phyloP scores from a whole-genome alignment of 2,888 invertebrate species.

The Masnerella sp. region DNA sequence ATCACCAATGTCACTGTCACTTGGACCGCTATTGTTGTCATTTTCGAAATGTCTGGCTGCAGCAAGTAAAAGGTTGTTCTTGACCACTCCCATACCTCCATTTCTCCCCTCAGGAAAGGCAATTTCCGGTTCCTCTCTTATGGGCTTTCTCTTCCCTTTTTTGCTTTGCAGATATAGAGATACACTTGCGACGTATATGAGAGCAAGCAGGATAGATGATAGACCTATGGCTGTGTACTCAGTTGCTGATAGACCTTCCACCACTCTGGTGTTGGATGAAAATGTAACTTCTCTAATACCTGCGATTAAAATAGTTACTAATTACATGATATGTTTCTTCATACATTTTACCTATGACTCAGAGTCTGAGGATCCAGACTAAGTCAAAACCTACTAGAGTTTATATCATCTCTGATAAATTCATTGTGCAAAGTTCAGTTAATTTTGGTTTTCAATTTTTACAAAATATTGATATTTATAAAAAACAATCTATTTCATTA shows the following conservation, averaged over 20 bases:
- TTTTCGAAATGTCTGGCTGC: conserved; percentile 81
- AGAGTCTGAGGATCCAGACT: too few relatives aligned
- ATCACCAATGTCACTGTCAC: conserved; percentile 71
- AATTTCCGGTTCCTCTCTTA: conserved; percentile 69
- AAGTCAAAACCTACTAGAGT: too few relatives aligned
- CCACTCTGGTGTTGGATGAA: conserved; percentile 79
- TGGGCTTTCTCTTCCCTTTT: conserved; percentile 79
- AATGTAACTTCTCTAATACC: conserved; percentile 90
- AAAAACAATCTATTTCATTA: too few relatives aligned
- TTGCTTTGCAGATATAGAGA: conserved; percentile 89
- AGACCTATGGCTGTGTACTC: conserved; percentile 92
- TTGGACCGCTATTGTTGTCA: conserved; percentile 70
- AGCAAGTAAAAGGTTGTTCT: conserved; percentile 86
- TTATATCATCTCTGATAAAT: too few relatives aligned
- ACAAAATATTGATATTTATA: too few relatives aligned
- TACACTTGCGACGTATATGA: conserved; percentile 92
- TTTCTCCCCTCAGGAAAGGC: conserved; percentile 77
- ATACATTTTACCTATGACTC: too few relatives aligned
- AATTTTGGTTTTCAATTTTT: too few relatives aligned
- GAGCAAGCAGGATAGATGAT: conserved; percentile 89
- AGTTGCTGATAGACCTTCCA: conserved; percentile 83
- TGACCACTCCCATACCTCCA: conserved; percentile 84
- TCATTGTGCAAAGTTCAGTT: too few relatives aligned
- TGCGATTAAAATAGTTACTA: conserved; percentile 9
- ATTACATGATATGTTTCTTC: too few relatives aligned